These are phyloP conservation scores for Hydrozoanthus gracilis DNA, from an alignment of 92 coral and sea anemone genomes.

Conservation along the genomic window DNA sequence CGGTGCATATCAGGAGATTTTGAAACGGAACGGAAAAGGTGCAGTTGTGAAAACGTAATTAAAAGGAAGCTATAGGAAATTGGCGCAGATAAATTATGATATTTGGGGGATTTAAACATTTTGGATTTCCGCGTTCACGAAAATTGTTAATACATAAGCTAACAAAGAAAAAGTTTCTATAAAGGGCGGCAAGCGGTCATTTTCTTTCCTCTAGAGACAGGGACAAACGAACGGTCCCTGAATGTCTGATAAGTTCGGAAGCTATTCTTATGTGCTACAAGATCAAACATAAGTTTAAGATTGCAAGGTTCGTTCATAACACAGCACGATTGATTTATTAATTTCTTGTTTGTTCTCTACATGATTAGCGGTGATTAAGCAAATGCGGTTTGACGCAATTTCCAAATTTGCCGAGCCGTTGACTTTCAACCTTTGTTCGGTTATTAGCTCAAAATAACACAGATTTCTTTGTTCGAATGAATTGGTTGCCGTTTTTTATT, in stretches of 20 bases:
- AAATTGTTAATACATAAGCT: constrained; percentile 33
- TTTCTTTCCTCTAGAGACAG: constrained; percentile 44
- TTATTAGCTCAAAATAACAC: not conserved
- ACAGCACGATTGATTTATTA: constrained; percentile 29
- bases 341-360: constrained; percentile 38
- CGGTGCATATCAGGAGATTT: not conserved
- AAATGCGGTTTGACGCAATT: constrained; percentile 37
- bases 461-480: constrained; percentile 23
- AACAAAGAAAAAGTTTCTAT: constrained; percentile 15
- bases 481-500: constrained; percentile 1
- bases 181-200: constrained; percentile 53
- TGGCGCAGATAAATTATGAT: not conserved
- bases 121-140: not conserved
- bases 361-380: constrained; percentile 40
- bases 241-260: constrained; percentile 62
- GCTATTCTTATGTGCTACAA: constrained; percentile 22
- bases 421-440: constrained; percentile 1
- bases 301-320: constrained; percentile 22
- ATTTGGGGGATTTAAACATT: not conserved
- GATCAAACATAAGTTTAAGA: constrained; percentile 23
- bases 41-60: constrained; percentile 33
- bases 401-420: constrained; percentile 9
- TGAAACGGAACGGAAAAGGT: constrained; percentile 19
- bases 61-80: constrained; percentile 18
- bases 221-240: constrained; percentile 65